Evolutionary conservation across 2,888 invertebrate genomes (phyloP), one percentile per base, ranked within the genome.

Genomic region (Ochropleura plecta): DNA sequence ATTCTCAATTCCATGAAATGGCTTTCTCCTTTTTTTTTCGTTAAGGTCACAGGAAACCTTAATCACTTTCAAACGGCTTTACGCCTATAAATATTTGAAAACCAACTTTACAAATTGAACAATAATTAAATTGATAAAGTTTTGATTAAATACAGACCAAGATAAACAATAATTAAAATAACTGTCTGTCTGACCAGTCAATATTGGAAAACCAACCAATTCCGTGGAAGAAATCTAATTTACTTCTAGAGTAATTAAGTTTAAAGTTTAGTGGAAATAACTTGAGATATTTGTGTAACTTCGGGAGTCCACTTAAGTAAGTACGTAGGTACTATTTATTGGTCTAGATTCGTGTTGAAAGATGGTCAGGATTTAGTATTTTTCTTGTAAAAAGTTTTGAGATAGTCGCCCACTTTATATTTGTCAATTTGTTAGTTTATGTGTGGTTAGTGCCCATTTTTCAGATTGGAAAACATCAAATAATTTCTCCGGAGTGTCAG

Each of bases 71-170:
- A 74, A 42, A 74, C n/a, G 14, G 7, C 62, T 18, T 8, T 40
- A 0, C n/a, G 60, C 30, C 30, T 67, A 53, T 60, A 76, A 77
- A 72, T 65, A 79, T 66, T 78, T 14, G 3, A n/a, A 20, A 16
- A 20, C 0, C 2, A 79, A 55, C 71, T 73, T 42, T 49, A 53
- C 18, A 64, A 60, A 80, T 66, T 57, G 14, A 57, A 71, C 57
- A 81, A 81, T 44, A 12, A 76, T 59, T 53, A 64, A 68, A 76
- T 82, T 70, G 62, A 67, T 73, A 63, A 73, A 78, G 70, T 82
- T 78, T 42, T 40, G 44, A 67, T 59, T 59, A 79, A 81, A 53
- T 64, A 78, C 59, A 44, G 40, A 42, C 30, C 1, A 10, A 60
- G 14, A 49, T 68, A 30, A 30, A 77, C 66, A 57, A 70, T 70